Evolutionary conservation across 2,888 invertebrate species (phyloP).

Genomic region (Ormyrus thymus): DNA sequence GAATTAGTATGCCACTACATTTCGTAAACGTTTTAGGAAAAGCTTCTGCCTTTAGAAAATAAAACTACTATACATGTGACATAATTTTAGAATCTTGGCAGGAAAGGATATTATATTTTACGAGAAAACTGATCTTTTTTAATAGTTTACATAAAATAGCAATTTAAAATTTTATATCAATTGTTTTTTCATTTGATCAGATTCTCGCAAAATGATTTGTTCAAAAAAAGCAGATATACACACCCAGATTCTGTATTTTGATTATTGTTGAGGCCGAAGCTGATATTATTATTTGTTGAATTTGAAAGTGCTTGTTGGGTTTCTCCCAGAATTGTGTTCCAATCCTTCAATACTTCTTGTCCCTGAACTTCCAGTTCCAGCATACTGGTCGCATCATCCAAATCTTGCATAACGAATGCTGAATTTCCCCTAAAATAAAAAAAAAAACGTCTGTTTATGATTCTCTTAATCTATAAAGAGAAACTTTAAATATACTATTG

Average conservation of each 20-base stretch:
- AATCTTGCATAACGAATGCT: conserved; percentile 75
- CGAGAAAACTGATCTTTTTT: conserved; percentile 9
- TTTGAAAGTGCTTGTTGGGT: conserved; percentile 71
- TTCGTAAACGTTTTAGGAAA: conserved; percentile 22
- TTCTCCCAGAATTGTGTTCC: conserved; percentile 76
- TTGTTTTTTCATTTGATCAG: not conserved
- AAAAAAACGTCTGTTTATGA: not conserved
- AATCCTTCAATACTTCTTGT: conserved; percentile 77
- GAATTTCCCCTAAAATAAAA: conserved; percentile 66
- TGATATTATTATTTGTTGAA: conserved; percentile 68
- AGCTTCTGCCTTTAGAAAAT: conserved; percentile 7
- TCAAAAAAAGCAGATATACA: conserved; percentile 61
- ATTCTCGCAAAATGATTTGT: conserved; percentile 32
- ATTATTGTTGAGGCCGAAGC: conserved; percentile 66
- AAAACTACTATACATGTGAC: conserved; percentile 6
- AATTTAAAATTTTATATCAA: not conserved
- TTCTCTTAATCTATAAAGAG: no score
- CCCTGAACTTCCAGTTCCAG: conserved; percentile 76
- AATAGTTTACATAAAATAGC: not conserved
- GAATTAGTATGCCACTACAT: conserved; percentile 38
- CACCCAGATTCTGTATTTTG: conserved; percentile 70
- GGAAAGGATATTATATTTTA: conserved; percentile 1
- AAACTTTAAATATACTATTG: no score
- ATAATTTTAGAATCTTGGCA: not conserved
- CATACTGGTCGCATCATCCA: conserved; percentile 77